Evolutionary conservation across 37 sponge, comb jelly and placozoan species (phyloP).

Genomic region (Dysidea cf. avara): DNA sequence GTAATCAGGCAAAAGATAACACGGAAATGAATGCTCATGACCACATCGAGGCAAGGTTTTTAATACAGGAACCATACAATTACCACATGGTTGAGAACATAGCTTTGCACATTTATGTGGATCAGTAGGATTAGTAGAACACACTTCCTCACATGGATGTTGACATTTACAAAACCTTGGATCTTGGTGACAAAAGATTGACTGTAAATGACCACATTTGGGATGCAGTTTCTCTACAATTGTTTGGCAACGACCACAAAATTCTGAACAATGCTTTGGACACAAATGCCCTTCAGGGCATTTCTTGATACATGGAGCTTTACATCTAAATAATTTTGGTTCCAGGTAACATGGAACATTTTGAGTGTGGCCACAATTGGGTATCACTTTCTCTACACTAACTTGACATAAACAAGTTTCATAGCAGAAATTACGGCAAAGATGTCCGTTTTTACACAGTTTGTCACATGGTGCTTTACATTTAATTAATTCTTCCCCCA

Average conservation of each 20-base stretch:
- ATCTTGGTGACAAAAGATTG: slow-evolving; percentile 10
- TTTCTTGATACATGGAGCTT: slow-evolving; percentile 14
- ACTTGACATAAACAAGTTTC: slow-evolving; percentile 26
- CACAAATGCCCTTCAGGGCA: slow-evolving; percentile 42
- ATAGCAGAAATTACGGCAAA: slow-evolving; percentile 19
- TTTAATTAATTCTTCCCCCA: slow-evolving; percentile 3
- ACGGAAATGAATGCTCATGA: no score
- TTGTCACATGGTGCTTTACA: slow-evolving; percentile 37
- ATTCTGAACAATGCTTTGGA: slow-evolving; percentile 14
- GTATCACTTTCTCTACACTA: slow-evolving; percentile 17
- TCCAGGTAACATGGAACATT: slow-evolving; percentile 42
- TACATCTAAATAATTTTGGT: slow-evolving; percentile 26
- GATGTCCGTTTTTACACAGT: slow-evolving; percentile 31
- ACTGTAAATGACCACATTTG: slow-evolving; percentile 24
- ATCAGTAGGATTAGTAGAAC: slow-evolving; percentile 29
- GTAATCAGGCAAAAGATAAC: no score
- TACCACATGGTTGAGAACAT: slow-evolving; percentile 33
- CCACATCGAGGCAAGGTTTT: no score
- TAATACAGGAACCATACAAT: no score
- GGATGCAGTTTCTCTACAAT: slow-evolving; percentile 31
- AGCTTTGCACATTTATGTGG: slow-evolving; percentile 3
- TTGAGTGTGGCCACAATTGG: no score
- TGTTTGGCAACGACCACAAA: slow-evolving; percentile 19
- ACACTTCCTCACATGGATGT: slow-evolving; percentile 17
- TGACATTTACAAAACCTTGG: slow-evolving; percentile 19